Base-by-base conservation (phyloP, 1,140 invertebrate species). In the Bombus fervidus region DNA sequence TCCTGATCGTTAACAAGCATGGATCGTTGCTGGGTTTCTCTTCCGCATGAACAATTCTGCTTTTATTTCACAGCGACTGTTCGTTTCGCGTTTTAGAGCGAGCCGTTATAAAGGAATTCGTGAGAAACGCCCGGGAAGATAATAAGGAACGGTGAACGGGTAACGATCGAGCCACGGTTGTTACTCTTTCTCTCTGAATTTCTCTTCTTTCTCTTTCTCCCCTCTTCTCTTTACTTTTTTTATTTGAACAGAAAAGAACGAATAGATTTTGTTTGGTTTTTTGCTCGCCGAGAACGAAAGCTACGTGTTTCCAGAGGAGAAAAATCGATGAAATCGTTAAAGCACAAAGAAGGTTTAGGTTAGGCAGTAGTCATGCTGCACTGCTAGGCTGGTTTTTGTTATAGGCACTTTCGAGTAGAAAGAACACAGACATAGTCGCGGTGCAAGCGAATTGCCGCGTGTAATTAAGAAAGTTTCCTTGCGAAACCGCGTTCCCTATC, bases 21-120 rank as follows among this genome's bases (percentile, higher is more conserved):
- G 41, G 15, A 59, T 73, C 47, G 34, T 22, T 53, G 71, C 6
- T 31, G 28, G 72, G 34, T 76, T 83, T 66, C 43, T 59, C 28
- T 68, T 83, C 34, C 71, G 68, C 53, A 66, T 37, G 81, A 76
- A 83, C 75, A 53, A 53, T 76, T 43, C 34, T 28, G 43, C 59
- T 83, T 83, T 68, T 76, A 68, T 68, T 83, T 68, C 72, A 10
- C 62, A 25, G 25, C 59, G 72, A 83, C 66, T 53, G 71, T 82
- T 82, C 71, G 81, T 74, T 75, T 82, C 81, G 71, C 71, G 81
- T 82, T 82, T 74, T 71, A 81, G 79, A 81, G 47, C 66, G 34
- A 28, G 13, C 47, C 25, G n/a, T 39, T 41, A 34, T 68, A 75
- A 82, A 82, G 72, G 31, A 75, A 82, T 82, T 39, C 71, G 81